phyloP scores from a whole-genome alignment of 2,888 invertebrate species.

The Bellardia bayeri region DNA sequence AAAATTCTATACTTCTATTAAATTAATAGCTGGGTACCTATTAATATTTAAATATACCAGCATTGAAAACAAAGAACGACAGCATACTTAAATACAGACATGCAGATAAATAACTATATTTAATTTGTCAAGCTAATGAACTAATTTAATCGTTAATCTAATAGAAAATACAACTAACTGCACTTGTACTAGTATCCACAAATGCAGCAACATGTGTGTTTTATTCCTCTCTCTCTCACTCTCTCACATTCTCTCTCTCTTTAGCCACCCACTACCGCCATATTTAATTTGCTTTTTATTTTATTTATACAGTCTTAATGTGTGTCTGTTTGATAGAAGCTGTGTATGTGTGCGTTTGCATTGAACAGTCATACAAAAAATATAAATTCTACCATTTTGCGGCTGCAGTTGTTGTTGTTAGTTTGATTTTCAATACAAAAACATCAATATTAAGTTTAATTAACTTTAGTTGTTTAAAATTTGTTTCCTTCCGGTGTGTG shows the following conservation, averaged over 20 bases:
- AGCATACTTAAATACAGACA: background rate
- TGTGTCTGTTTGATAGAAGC: no score
- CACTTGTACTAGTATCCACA: background rate
- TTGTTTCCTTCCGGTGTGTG: conserved; percentile 59
- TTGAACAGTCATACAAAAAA: background rate
- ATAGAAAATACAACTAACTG: conserved; percentile 19
- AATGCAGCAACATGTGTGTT: background rate
- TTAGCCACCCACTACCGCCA: no score
- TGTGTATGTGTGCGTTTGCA: background rate
- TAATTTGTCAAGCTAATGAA: conserved; percentile 43
- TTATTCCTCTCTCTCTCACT: no score
- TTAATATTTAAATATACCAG: no score
- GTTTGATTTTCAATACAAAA: conserved; percentile 54
- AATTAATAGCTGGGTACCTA: no score
- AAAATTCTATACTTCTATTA: no score
- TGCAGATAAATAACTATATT: conserved; percentile 1
- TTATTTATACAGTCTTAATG: no score
- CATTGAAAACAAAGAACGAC: background rate
- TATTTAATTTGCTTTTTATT: no score
- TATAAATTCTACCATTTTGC: conserved; percentile 22
- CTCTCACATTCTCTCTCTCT: no score
- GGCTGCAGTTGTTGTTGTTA: conserved; percentile 23
- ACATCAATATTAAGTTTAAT: conserved; percentile 65
- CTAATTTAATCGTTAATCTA: conserved; percentile 35
- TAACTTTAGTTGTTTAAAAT: conserved; percentile 69